phyloP scores from a whole-genome alignment of 2,888 invertebrate genomes.

The Punctoribates punctum region DNA sequence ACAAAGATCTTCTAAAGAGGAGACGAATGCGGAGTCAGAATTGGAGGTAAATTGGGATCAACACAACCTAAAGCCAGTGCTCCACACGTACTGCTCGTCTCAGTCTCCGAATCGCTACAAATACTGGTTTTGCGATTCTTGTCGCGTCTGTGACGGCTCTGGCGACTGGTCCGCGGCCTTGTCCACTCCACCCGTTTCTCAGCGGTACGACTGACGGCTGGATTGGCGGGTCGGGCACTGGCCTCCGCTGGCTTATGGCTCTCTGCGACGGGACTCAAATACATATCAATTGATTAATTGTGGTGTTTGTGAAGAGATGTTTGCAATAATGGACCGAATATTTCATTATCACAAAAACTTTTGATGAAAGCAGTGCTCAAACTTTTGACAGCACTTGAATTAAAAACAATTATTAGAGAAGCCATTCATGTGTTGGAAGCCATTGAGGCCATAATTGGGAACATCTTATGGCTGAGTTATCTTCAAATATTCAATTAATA shows the following conservation, averaged over 20 bases:
- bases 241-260: not conserved
- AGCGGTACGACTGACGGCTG: not conserved
- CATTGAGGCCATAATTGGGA: not conserved
- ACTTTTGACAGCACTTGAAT: not conserved
- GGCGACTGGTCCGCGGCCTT: not conserved
- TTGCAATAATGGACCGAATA: not conserved
- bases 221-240: not conserved
- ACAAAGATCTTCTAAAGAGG: conserved; percentile 30
- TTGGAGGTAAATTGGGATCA: not conserved
- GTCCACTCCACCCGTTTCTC: not conserved
- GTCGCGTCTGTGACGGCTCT: not conserved
- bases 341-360: conserved; percentile 4
- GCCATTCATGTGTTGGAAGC: not conserved
- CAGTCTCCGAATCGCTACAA: conserved; percentile 41
- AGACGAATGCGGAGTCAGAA: not conserved
- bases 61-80: conserved; percentile 19
- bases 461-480: not conserved
- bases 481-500: not conserved
- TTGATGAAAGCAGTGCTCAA: not conserved
- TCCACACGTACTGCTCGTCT: conserved; percentile 36
- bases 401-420: not conserved
- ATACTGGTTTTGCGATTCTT: conserved; percentile 31
- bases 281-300: not conserved
- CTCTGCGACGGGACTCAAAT: conserved; percentile 23
- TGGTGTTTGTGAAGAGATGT: not conserved